Percentiles rank a stretch among this genome's conserved stretches.
Conservation (phyloP, 2,797 vertebrate genomes). For the Danio aesculapii region DNA sequence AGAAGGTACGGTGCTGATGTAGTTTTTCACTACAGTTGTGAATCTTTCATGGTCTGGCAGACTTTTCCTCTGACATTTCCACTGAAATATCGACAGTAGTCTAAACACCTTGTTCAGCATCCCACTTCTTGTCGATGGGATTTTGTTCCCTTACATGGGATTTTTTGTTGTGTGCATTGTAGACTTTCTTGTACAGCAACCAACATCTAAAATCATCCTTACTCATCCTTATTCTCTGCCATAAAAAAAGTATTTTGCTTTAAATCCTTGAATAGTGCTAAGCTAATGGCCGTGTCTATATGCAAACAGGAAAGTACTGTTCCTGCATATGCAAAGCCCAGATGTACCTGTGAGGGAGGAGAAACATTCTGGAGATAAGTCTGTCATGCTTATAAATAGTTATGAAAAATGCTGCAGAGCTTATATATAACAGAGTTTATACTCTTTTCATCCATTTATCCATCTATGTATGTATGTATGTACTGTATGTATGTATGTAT, state of each 20-base stretch:
- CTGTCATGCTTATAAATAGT: slow-evolving; percentile 34
- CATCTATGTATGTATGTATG: background rate
- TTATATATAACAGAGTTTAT: too few relatives aligned
- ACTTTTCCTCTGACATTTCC: slow-evolving; percentile 4
- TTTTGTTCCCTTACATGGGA: slow-evolving; percentile 11
- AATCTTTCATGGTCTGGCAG: background rate
- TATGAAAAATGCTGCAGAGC: slow-evolving; percentile 36
- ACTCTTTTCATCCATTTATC: background rate
- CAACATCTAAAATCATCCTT: background rate
- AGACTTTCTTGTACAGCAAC: background rate
- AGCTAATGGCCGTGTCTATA: slow-evolving; percentile 35
- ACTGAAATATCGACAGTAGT: slow-evolving; percentile 6
- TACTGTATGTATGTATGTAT: too few relatives aligned
- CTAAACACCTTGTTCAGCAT: slow-evolving; percentile 39
- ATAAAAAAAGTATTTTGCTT: slow-evolving; percentile 24
- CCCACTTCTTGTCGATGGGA: background rate
- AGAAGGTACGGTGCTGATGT: background rate
- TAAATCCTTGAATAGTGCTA: slow-evolving; percentile 38
- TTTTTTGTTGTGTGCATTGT: slow-evolving; percentile 20
- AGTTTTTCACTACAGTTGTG: background rate
- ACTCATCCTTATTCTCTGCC: background rate
- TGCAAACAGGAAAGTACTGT: slow-evolving; percentile 41
- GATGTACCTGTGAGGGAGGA: slow-evolving; percentile 46
- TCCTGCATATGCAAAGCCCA: slow-evolving; percentile 34
- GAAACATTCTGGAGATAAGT: slow-evolving; percentile 34